Percentiles rank a stretch among this genome's conserved stretches.
phyloP scores from a whole-genome alignment of 1,140 invertebrate species.

The Bombus cullumanus region DNA sequence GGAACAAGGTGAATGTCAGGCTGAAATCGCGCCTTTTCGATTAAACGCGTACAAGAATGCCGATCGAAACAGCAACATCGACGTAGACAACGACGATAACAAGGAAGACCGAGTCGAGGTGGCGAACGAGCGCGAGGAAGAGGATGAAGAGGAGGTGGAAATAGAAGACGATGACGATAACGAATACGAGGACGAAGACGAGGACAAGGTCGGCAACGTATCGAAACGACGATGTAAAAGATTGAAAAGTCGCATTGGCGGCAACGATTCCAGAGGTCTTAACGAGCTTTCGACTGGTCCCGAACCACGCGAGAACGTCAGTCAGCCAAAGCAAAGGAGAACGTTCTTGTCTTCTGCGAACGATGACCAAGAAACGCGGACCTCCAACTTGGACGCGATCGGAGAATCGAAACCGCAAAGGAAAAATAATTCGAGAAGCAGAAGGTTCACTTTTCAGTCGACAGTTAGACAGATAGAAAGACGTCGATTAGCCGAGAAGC shows the following conservation, averaged over 20 bases:
- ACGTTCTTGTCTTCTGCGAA: background rate
- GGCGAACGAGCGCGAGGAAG: background rate
- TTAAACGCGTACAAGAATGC: background rate
- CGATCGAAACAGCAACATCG: background rate
- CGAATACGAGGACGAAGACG: background rate
- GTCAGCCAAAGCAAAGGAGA: constrained; percentile 71
- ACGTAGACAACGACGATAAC: background rate
- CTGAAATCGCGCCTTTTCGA: background rate
- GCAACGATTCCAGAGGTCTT: constrained; percentile 24
- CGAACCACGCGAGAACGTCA: constrained; percentile 81
- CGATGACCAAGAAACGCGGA: constrained; percentile 60
- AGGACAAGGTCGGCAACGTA: background rate
- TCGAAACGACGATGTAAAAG: constrained; percentile 30
- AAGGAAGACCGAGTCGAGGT: background rate
- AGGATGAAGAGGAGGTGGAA: background rate
- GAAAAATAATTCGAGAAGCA: constrained; percentile 77
- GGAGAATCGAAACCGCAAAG: constrained; percentile 68
- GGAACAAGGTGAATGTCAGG: background rate
- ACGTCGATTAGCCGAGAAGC: constrained; percentile 87
- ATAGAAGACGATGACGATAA: background rate
- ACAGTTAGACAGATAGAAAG: constrained; percentile 91
- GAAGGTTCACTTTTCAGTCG: constrained; percentile 92
- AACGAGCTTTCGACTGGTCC: constrained; percentile 59
- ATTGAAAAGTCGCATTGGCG: background rate
- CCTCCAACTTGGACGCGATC: constrained; percentile 59